Percentiles rank a stretch among this genome's conserved stretches.
These are phyloP conservation scores for Itoplectis maculator DNA, from an alignment of 2,888 invertebrate species.

Conservation along the genomic window DNA sequence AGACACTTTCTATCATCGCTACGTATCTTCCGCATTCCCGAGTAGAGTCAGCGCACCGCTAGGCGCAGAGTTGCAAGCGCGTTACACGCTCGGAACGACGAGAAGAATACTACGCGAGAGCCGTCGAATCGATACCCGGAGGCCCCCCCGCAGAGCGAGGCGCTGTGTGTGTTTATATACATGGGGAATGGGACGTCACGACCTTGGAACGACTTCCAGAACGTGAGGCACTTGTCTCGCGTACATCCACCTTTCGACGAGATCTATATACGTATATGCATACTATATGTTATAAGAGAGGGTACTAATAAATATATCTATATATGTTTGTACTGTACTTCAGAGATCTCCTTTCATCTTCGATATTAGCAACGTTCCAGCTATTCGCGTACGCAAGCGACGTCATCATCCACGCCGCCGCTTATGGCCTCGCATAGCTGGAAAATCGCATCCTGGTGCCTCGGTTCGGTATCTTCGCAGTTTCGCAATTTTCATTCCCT, in stretches of 20 bases:
- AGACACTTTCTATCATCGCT: conserved; percentile 57
- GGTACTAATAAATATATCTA: too few relatives aligned
- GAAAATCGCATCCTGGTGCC: conserved; percentile 39
- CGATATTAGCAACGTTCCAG: conserved; percentile 46
- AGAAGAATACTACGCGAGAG: conserved; percentile 34
- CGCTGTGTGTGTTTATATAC: neutral
- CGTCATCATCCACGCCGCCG: conserved; percentile 13
- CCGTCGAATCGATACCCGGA: conserved; percentile 16
- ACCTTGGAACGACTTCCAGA: conserved; percentile 35
- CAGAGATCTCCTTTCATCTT: conserved; percentile 21
- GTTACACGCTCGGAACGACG: conserved; percentile 41
- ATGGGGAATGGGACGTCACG: conserved; percentile 30
- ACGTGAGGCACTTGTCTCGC: conserved; percentile 16
- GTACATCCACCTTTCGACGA: neutral
- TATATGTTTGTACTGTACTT: neutral
- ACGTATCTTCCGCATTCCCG: conserved; percentile 63
- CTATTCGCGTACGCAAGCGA: conserved; percentile 33
- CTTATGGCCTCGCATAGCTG: conserved; percentile 41
- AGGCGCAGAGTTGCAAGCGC: conserved; percentile 24
- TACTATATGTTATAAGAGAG: too few relatives aligned
- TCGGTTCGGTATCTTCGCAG: conserved; percentile 28
- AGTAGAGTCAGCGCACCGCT: conserved; percentile 3
- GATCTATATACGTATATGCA: too few relatives aligned
- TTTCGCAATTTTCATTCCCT: conserved; percentile 59
- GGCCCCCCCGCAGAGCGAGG: neutral